A percentile compares a stretch with the other conserved stretches of the same genome.
These are phyloP conservation scores for Pogona vitticeps DNA, from an alignment of 2,113 vertebrate species.

Conservation along the genomic window DNA sequence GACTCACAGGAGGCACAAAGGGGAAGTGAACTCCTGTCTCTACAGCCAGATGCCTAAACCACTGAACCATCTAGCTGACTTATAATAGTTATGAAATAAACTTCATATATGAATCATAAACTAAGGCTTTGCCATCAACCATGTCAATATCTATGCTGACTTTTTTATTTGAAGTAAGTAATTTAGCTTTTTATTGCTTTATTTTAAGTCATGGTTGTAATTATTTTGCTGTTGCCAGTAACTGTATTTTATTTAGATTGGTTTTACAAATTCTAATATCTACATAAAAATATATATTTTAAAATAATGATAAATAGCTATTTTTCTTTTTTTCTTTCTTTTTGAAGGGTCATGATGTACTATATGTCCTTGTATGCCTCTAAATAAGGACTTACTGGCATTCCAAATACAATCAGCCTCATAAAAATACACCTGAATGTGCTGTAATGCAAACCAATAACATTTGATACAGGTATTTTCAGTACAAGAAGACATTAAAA, in stretches of 20 bases:
- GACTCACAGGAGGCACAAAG: too few species aligned
- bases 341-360: background rate
- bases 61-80: too few species aligned
- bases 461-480: constrained; percentile 13
- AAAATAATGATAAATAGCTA: background rate
- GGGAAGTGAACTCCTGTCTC: too few species aligned
- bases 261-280: background rate
- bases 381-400: background rate
- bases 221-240: background rate
- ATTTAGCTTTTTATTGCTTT: too few species aligned
- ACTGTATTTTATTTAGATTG: background rate
- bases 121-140: too few species aligned
- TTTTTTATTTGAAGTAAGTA: too few species aligned
- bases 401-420: background rate
- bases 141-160: too few species aligned
- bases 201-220: background rate
- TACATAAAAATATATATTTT: background rate
- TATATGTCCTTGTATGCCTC: background rate
- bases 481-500: constrained; percentile 14
- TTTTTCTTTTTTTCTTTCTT: background rate
- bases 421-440: background rate
- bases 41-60: too few species aligned
- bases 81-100: too few species aligned
- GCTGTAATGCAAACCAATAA: constrained; percentile 3
- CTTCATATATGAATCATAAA: too few species aligned